Conservation (phyloP, 92 coral and sea anemone species). For the Metridium senile region DNA sequence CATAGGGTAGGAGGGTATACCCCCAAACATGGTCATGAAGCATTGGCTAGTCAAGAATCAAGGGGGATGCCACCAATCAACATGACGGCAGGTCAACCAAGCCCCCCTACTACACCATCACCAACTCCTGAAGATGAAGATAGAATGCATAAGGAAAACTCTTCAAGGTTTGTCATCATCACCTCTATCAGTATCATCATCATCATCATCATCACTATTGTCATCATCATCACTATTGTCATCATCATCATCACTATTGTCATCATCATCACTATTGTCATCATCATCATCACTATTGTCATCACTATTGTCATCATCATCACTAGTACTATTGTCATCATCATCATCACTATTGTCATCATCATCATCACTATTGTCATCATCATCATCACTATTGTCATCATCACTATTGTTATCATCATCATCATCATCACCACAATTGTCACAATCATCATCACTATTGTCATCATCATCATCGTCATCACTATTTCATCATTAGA, state of each 20-base stretch:
- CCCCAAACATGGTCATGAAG: slow-evolving; percentile 85
- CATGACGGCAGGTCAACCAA: slow-evolving; percentile 72
- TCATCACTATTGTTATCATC: background rate
- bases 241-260: background rate
- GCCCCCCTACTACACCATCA: slow-evolving; percentile 85
- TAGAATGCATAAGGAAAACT: slow-evolving; percentile 37
- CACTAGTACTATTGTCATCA: too few species aligned
- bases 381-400: too few species aligned
- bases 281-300: background rate
- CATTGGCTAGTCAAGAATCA: slow-evolving; percentile 33
- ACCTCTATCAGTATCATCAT: background rate
- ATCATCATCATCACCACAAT: background rate
- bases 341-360: too few species aligned
- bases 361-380: too few species aligned
- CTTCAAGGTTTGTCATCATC: slow-evolving; percentile 23
- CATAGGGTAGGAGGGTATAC: slow-evolving; percentile 72
- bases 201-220: background rate
- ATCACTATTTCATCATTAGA: too few species aligned
- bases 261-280: background rate
- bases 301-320: background rate
- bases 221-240: background rate
- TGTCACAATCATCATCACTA: background rate
- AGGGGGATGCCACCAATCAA: slow-evolving; percentile 45
- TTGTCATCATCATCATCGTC: too few species aligned
- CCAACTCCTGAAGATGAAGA: slow-evolving; percentile 85